Conservation (phyloP, 2,113 vertebrate species). For the Myodes glareolus region DNA sequence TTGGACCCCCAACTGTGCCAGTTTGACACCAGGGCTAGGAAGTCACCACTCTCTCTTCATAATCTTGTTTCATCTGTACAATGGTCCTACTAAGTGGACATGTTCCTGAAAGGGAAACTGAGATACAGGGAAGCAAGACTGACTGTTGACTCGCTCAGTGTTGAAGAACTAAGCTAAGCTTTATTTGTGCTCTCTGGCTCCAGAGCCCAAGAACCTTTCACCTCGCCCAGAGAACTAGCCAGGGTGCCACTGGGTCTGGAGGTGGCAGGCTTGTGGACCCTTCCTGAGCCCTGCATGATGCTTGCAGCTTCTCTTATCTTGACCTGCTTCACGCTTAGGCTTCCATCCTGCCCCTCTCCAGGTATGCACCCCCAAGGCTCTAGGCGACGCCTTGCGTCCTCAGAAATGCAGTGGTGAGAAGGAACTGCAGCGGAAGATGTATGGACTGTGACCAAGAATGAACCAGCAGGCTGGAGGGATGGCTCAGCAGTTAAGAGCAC, state of each 20-base stretch:
- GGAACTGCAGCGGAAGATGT: neutral
- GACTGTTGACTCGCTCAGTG: neutral
- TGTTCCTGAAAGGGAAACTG: neutral
- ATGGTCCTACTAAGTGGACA: neutral
- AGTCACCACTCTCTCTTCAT: neutral
- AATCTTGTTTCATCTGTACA: neutral
- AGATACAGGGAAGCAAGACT: neutral
- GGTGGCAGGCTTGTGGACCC: neutral
- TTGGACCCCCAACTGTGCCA: neutral
- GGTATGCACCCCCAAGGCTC: neutral
- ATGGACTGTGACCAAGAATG: neutral
- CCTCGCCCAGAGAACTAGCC: neutral
- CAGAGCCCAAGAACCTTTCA: neutral
- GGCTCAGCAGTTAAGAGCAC: neutral
- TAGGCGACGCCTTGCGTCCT: neutral
- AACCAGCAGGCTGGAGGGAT: neutral
- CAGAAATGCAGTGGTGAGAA: neutral
- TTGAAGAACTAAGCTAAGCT: neutral
- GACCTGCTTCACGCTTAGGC: no score
- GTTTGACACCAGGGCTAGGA: rapidly evolving
- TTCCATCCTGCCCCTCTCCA: neutral
- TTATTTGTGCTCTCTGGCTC: neutral
- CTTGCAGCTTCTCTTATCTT: rapidly evolving
- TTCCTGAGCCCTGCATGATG: neutral
- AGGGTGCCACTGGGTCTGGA: neutral